Evolutionary conservation across 1,140 invertebrate genomes (phyloP), one percentile per base, ranked within the genome.

Genomic region (Mizuhopecten yessoensis): DNA sequence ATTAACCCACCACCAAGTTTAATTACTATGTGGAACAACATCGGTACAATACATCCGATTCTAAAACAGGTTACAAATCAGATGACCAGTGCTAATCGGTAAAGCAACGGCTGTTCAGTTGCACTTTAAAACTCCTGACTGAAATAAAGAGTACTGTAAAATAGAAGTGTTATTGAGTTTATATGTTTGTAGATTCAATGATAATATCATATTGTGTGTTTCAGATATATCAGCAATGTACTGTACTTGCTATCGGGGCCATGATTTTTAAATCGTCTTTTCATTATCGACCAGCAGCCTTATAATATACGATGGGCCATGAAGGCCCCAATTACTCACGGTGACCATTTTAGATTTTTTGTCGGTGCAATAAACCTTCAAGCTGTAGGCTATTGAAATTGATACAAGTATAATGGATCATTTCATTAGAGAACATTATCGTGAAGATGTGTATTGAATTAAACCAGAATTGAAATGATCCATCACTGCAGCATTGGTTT

Each of bases 341-440:
- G 57, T 17, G n/a, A n/a, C 57, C 57, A 75, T n/a, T 75, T 75
- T 75, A 11, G 45, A 57, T 75, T 29, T 75, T n/a, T n/a, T n/a
- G 2, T n/a, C 23, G n/a, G 2, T 29, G 57, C 57, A 75, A 29
- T 75, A 75, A 75, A 75, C 23, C n/a, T 75, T 5, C 23, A 29
- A 29, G 57, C 57, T 75, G 57, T 75, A 29, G 57, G 57, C 23
- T 75, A 29, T 75, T 75, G 57, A 75, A 75, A 75, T 75, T 75
- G 57, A 75, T 75, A 75, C 57, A 5, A 75, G 23, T 75, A 29
- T 75, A 75, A 75, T 75, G 57, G 57, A 75, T 75, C 1, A n/a
- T 75, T 75, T 75, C n/a, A 75, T 75, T 75, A 75, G 57, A 75
- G 57, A 29, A 29, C 57, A 75, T 75, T 75, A 75, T 75, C 29